Base-by-base conservation (phyloP, 2,113 vertebrate species). In the Triplophysa tibetana region DNA sequence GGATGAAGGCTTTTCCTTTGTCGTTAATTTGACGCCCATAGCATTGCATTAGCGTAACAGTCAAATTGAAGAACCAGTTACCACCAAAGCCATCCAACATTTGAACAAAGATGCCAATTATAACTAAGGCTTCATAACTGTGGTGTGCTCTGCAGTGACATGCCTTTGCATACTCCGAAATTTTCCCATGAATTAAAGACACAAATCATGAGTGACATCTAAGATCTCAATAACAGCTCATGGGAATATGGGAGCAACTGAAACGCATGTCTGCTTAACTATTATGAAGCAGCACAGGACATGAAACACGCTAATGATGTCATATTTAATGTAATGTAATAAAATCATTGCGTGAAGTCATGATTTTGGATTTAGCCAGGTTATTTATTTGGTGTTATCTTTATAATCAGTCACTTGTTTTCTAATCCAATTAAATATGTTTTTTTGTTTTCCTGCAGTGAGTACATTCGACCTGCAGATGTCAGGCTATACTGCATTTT, bases 381-480 rank as follows among this genome's bases (percentile, higher is more conserved):
- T 67, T 67, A 2, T 21, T 13, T 12, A 2, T 43, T 43, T n/a
- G 2, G 1, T 38, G 24, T 38, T 7, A 38, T 26, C 29, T 14
- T 26, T 41, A n/a, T 41, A 11, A 9, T 5, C 29, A 26, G 10
- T 0, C 50, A 12, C 8, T 16, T 48, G 5, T 24, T 41, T 21
- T 16, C 43, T 12, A 45, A 45, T 38, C 33, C 33, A 38, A 38
- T 38, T 38, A 38, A 38, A 38, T 38, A 45, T 10, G 1, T 24
- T 54, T 2, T n/a, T 2, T 2, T 48, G 14, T 1, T 3, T 69
- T 64, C 2, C 12, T 70, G 80, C 76, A 79, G 24, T 84, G 19
- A 26, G 7, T 41, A 29, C 8, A 6, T 52, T 78, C 54, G 17
- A 33, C 83, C 83, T 81, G 76, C 61, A 84, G 80, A 38, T 76